Evolutionary conservation across 2,888 invertebrate species (phyloP), one percentile per base, ranked within the genome.

Genomic region (Antitype chi): DNA sequence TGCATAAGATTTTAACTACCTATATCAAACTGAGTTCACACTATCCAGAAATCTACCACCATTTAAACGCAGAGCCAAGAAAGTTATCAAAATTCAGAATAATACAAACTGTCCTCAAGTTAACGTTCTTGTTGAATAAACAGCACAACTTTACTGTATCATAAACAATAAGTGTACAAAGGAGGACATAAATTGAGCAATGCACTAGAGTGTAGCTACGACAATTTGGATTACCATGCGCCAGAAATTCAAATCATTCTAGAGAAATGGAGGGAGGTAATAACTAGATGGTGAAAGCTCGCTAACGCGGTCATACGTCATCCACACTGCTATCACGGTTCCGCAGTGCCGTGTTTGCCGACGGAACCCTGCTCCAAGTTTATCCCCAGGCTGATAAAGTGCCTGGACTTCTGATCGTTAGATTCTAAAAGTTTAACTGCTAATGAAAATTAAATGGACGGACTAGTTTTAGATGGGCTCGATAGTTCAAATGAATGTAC

Each of bases 261-360:
- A 70, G 80, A 85, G 88, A 87, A 89, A 87, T 81, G 84, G 86
- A 84, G 86, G 76, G 82, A 81, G 86, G 87, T 90, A 89, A 90
- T 90, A 91, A 89, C 90, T 90, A 88, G 87, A 91, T 71, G 88
- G 72, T 86, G 87, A 86, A 74, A 89, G 76, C 81, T 76, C 81
- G 86, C 87, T 85, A 88, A 88, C 90, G 86, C 88, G 89, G 89
- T 85, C 90, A 90, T 92, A 89, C 89, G 88, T 92, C 92, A 91
- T 91, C 87, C 80, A 78, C 78, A 85, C 67, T 80, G 88, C 88
- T 91, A 92, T 91, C 91, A 90, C 82, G 76, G 85, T 87, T 88
- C 87, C 88, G 89, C 90, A 90, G 87, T 87, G 86, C 86, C 83
- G 82, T 86, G 87, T 84, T 82, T 84, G 84, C 81, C 76, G 76